phyloP scores from a whole-genome alignment of 1,140 invertebrate genomes.

The Bombus superbus region DNA sequence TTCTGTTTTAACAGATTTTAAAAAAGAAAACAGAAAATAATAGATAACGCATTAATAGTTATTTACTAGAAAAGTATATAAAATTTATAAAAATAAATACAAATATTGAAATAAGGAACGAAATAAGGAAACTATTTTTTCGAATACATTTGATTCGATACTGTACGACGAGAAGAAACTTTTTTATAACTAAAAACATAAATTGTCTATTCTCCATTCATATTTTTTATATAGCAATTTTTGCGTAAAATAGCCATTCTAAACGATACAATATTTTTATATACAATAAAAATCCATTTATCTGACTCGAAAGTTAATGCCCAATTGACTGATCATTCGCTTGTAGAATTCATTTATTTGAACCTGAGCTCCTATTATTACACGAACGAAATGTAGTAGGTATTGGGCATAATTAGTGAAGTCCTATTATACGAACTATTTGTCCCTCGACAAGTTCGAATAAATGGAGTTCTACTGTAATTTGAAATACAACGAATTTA shows the following conservation, averaged over 20 bases:
- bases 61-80: background rate
- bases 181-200: background rate
- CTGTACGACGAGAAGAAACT: background rate
- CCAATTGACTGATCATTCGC: too few relatives aligned
- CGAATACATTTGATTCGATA: slow-evolving; percentile 14
- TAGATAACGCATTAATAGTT: background rate
- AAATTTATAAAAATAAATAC: background rate
- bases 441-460: too few relatives aligned
- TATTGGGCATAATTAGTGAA: too few relatives aligned
- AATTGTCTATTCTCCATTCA: background rate
- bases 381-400: too few relatives aligned
- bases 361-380: too few relatives aligned
- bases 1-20: background rate
- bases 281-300: background rate
- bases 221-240: background rate
- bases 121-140: background rate
- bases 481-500: background rate
- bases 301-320: too few relatives aligned
- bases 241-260: background rate
- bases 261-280: background rate
- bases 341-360: too few relatives aligned
- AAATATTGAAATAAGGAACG: background rate
- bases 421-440: too few relatives aligned
- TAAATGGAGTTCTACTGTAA: too few relatives aligned
- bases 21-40: too few relatives aligned